A percentile compares a stretch with the other conserved stretches of the same genome.
Conservation (phyloP, 2,888 invertebrate genomes). For the Scelioninae gen. 1 region DNA sequence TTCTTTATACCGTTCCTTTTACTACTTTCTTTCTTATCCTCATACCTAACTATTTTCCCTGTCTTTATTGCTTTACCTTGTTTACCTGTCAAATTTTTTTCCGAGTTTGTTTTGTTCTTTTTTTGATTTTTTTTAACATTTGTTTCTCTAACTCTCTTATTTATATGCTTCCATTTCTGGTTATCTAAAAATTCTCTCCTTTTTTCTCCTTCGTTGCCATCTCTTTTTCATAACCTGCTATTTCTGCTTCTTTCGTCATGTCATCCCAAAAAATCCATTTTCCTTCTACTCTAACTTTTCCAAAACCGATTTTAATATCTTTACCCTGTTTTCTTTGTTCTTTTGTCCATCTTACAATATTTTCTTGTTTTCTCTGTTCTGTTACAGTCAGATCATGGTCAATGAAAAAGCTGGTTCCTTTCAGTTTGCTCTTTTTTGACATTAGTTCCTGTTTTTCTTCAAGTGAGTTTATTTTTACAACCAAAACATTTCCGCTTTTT, state of each 20-base stretch:
- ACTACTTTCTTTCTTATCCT: background rate
- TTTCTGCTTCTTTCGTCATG: background rate
- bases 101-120: too few relatives aligned
- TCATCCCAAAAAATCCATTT: conserved; percentile 3
- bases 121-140: too few relatives aligned
- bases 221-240: background rate
- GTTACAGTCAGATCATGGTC: conserved; percentile 11
- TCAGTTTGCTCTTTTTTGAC: conserved; percentile 7
- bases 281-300: conserved; percentile 5
- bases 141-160: too few relatives aligned
- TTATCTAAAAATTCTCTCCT: background rate
- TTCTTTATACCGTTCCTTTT: background rate
- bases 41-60: background rate
- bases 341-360: conserved; percentile 1
- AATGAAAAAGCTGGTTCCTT: background rate
- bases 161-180: background rate
- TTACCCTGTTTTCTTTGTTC: conserved; percentile 10
- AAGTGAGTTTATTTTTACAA: background rate
- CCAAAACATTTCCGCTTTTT: conserved; percentile 1
- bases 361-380: conserved; percentile 8
- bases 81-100: background rate
- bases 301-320: background rate
- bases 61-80: background rate
- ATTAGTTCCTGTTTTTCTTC: conserved; percentile 14
- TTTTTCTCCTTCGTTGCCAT: background rate